These are phyloP conservation scores for Clinocottus analis DNA, from an alignment of 2,113 vertebrate genomes.

Conservation along the genomic window DNA sequence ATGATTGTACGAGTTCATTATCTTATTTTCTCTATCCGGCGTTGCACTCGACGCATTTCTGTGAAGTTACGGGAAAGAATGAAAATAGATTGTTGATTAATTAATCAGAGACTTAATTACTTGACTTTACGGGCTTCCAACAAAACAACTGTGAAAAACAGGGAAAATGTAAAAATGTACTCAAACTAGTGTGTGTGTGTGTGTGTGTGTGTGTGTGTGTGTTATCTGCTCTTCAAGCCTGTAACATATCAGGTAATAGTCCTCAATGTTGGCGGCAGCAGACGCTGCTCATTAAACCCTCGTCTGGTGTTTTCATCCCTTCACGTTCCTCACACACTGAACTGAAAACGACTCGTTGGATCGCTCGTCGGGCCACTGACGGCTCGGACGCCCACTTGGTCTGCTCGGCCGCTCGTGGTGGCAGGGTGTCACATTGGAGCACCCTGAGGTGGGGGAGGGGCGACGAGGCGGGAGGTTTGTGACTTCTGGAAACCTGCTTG, in stretches of 20 bases:
- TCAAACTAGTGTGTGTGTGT: too few species aligned
- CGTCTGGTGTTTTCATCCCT: too few species aligned
- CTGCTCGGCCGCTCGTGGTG: constrained; percentile 42
- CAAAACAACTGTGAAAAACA: constrained; percentile 55
- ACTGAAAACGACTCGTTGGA: neutral
- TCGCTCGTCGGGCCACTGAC: constrained; percentile 44
- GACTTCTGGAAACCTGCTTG: constrained; percentile 50
- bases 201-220: too few species aligned
- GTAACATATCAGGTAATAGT: too few species aligned
- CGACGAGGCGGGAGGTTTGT: constrained; percentile 38
- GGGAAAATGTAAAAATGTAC: constrained; percentile 57
- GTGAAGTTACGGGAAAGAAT: constrained; percentile 69
- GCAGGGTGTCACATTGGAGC: constrained; percentile 57
- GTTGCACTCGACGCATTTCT: constrained; percentile 73
- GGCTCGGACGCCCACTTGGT: constrained; percentile 49
- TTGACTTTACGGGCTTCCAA: constrained; percentile 63
- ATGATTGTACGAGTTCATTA: constrained; percentile 73
- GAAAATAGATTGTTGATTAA: constrained; percentile 78
- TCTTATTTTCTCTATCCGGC: constrained; percentile 72
- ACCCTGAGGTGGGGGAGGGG: constrained; percentile 43
- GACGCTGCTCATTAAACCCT: too few species aligned
- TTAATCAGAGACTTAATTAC: constrained; percentile 82
- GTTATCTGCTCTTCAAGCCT: too few species aligned
- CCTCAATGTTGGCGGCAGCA: too few species aligned
- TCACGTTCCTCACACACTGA: constrained; percentile 37